Base-by-base conservation (phyloP, 1,140 invertebrate genomes). In the Papilio glaucus region DNA sequence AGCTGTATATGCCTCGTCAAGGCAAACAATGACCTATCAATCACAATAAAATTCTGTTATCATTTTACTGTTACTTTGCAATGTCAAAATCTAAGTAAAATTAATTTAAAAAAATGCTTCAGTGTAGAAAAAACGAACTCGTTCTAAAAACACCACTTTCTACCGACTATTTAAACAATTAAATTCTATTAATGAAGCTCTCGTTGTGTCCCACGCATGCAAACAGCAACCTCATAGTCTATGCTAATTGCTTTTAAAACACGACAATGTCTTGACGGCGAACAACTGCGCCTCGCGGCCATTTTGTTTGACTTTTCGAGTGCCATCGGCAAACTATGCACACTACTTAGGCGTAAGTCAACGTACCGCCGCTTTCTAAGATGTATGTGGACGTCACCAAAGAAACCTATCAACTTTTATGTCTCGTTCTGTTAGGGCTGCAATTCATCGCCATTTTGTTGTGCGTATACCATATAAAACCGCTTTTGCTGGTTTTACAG, bases 261-360 rank as follows among this genome's bases (percentile, higher is more conserved):
- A 80, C 68, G 72, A 73, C 76, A 76, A 80, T 71, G 62, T 45
- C 29, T 39, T n/a, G 57, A 29, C n/a, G 57, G 62, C 53, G 41
- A 75, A 72, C 79, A 81, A 77, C 77, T 75, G 73, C 74, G 60
- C 71, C 74, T 75, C 57, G 74, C 65, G 67, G 68, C 75, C 70
- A 74, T 72, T 78, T 77, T 83, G 80, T 85, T 85, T 85, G 78
- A 73, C 75, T 80, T 78, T 71, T 77, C 74, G 63, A 82, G 77
- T 78, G 81, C 72, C 76, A 76, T 77, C 41, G 72, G 72, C 77
- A 74, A 75, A 80, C 71, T 76, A 26, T 15, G 72, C 76, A 85
- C 80, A 86, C 80, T 84, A 77, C 73, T 77, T 76, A 69, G 72
- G 21, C 63, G 2, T 18, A 63, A 72, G 75, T 77, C 78, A 80